A percentile compares a stretch with the other conserved stretches of the same genome.
phyloP scores from a whole-genome alignment of 1,140 invertebrate genomes.

The Drosophila sulfurigaster region DNA sequence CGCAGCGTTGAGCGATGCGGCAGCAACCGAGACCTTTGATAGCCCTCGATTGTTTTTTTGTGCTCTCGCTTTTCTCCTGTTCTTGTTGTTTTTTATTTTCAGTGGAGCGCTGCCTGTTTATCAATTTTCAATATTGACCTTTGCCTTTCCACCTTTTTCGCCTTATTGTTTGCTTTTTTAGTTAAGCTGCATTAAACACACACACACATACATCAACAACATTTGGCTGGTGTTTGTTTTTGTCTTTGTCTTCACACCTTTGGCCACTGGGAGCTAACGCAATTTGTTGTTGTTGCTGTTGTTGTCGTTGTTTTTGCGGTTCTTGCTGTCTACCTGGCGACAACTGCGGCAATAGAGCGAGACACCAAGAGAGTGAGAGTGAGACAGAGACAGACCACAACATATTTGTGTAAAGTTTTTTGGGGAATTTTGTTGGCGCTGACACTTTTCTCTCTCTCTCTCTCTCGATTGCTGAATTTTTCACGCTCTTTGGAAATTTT shows the following conservation, averaged over 20 bases:
- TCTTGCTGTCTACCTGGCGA: constrained; percentile 47
- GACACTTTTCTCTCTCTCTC: neutral
- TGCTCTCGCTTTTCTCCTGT: constrained; percentile 16
- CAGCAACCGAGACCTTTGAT: constrained; percentile 45
- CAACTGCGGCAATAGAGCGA: constrained; percentile 17
- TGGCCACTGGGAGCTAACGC: constrained; percentile 10
- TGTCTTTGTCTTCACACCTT: constrained; percentile 67
- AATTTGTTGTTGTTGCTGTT: constrained; percentile 14
- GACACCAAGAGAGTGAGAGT: constrained; percentile 8
- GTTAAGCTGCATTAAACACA: constrained; percentile 61
- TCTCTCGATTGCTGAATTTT: constrained; percentile 3
- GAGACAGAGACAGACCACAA: constrained; percentile 33
- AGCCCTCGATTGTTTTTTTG: constrained; percentile 44
- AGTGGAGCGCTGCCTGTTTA: constrained; percentile 58
- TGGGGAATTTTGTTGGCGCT: constrained; percentile 15
- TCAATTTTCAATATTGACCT: constrained; percentile 83
- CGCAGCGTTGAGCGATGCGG: constrained; percentile 34
- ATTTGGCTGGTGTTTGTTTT: constrained; percentile 59
- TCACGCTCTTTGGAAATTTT: constrained; percentile 26
- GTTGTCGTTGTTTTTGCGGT: constrained; percentile 23
- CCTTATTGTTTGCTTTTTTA: constrained; percentile 57
- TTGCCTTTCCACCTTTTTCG: constrained; percentile 64
- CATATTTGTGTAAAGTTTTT: constrained; percentile 68
- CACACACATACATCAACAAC: constrained; percentile 7
- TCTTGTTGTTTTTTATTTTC: constrained; percentile 24